Base-by-base conservation (phyloP, 2,797 vertebrate genomes). In the Gymnothorax reevesii region DNA sequence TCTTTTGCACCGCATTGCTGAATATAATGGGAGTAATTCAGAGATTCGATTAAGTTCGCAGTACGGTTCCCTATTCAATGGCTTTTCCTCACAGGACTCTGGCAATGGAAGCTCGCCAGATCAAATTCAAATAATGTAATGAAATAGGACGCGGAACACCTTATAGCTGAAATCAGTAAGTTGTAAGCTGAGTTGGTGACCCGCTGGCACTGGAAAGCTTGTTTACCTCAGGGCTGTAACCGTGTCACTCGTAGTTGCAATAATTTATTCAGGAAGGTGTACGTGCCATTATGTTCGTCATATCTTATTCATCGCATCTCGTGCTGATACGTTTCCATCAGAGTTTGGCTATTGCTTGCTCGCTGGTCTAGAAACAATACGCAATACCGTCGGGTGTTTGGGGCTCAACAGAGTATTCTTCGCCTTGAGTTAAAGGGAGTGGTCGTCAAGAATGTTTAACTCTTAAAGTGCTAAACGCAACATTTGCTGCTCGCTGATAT, bases 291-390 rank as follows among this genome's bases (percentile, higher is more conserved):
- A n/a, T 80, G 77, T 80, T 8, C 17, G 22, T n/a, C 77, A 80
- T 80, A 49, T 54, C 52, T 80, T 80, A 80, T 80, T 80, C 77
- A 80, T 22, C 20, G 73, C 73, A 17, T 49, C 73, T 71, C 64
- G 20, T 42, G 71, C 71, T 13, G 75, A 42, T 42, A 42, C 17
- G 71, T 79, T 79, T 79, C 42, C 49, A 2, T 54, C 49, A 6
- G 42, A 20, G 9, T 79, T 52, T 22, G 42, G 7, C 20, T 49
- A 7, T 79, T 42, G 33, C 33, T 42, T 42, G 33, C 33, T 42
- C 33, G 33, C 33, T 42, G 33, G 33, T 42, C 33, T 42, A 1
- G 33, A 42, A 9, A 52, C 52, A 55, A 80, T 25, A 55, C 20
- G 13, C 52, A 20, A 80, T 55, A 12, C 77, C 22, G 10, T 52